phyloP scores from a whole-genome alignment of 2,797 vertebrate genomes.

The Selene dorsalis region DNA sequence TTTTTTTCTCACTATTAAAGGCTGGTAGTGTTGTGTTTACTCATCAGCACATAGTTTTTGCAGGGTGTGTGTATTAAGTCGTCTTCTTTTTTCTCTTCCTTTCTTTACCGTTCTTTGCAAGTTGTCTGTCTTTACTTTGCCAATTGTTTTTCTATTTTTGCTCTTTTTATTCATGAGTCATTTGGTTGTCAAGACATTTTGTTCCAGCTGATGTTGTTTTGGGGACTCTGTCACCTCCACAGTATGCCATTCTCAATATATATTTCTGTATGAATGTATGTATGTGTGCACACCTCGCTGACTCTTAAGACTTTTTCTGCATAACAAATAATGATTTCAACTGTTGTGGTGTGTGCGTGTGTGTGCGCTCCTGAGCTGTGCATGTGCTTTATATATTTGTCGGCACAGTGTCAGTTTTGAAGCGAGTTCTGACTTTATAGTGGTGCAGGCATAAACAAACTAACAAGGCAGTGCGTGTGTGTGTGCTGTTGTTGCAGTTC shows the following conservation, averaged over 20 bases:
- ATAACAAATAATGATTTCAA: slow-evolving; percentile 30
- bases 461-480: slow-evolving; percentile 11
- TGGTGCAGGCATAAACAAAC: slow-evolving; percentile 42
- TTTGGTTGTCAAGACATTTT: slow-evolving; percentile 49
- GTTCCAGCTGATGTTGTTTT: slow-evolving; percentile 40
- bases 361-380: background rate
- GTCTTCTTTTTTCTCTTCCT: background rate
- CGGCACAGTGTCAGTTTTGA: slow-evolving; percentile 25
- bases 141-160: slow-evolving; percentile 27
- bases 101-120: background rate
- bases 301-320: slow-evolving; percentile 43
- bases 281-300: background rate
- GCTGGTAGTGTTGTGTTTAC: background rate
- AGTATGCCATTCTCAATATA: slow-evolving; percentile 4
- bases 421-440: slow-evolving; percentile 31
- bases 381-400: slow-evolving; percentile 12
- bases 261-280: slow-evolving; percentile 2
- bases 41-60: slow-evolving; percentile 16
- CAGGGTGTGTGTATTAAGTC: background rate
- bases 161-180: slow-evolving; percentile 48
- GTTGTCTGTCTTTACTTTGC: slow-evolving; percentile 22
- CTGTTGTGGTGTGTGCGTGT: slow-evolving; percentile 10
- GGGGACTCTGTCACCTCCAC: slow-evolving; percentile 44
- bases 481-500: slow-evolving; percentile 1
- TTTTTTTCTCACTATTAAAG: background rate